Conservation (phyloP, 2,888 invertebrate genomes). For the Ophion obscuratus region DNA sequence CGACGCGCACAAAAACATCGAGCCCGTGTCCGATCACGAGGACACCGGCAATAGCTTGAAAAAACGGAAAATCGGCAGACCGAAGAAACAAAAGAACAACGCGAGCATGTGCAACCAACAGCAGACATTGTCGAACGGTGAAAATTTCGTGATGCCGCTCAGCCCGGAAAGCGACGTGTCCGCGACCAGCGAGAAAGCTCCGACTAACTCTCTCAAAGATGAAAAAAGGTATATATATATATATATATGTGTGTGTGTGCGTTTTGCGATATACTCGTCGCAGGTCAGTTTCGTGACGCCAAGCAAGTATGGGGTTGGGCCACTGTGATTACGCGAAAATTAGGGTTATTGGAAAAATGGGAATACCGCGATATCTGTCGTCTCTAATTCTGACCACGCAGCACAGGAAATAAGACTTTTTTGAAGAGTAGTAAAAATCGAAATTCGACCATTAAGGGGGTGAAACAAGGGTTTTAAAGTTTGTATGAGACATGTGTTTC, state of each 20-base stretch:
- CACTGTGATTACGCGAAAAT: too few species aligned
- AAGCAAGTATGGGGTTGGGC: too few species aligned
- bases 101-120: constrained; percentile 70
- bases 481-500: too few species aligned
- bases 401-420: too few species aligned
- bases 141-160: constrained; percentile 82
- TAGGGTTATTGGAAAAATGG: too few species aligned
- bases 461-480: too few species aligned
- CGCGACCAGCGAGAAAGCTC: constrained; percentile 80
- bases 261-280: too few species aligned
- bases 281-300: too few species aligned
- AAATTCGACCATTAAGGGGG: too few species aligned
- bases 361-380: too few species aligned
- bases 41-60: constrained; percentile 68
- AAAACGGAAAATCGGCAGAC: constrained; percentile 77
- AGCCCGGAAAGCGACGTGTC: constrained; percentile 84
- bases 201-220: constrained; percentile 76
- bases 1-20: constrained; percentile 70
- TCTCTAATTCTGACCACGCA: too few species aligned
- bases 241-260: constrained; percentile 59
- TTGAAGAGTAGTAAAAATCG: too few species aligned
- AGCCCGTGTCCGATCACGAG: constrained; percentile 68
- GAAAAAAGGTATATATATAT: constrained; percentile 81
- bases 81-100: constrained; percentile 75
- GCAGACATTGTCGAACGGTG: constrained; percentile 77